Percentiles rank a stretch among this genome's conserved stretches.
These are phyloP conservation scores for Merops nubicus DNA, from an alignment of 2,113 vertebrate genomes.

Conservation along the genomic window DNA sequence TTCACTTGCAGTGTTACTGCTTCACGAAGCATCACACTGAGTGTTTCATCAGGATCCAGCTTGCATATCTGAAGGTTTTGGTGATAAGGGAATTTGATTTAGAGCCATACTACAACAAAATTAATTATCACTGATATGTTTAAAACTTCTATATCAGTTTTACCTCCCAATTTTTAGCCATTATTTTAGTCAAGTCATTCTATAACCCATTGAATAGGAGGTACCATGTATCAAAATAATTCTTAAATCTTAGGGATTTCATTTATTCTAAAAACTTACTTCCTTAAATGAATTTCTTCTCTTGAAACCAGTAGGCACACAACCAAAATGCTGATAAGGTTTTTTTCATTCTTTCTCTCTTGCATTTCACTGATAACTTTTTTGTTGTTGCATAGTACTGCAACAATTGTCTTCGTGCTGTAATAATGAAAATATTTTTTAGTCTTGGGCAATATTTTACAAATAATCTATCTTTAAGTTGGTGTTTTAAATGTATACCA, in stretches of 20 bases:
- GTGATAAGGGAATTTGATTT: background rate
- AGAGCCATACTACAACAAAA: background rate
- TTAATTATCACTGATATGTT: background rate
- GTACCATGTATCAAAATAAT: background rate
- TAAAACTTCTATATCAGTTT: background rate
- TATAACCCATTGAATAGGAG: background rate
- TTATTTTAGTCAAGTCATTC: too few relatives aligned
- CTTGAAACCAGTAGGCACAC: background rate
- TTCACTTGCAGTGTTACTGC: background rate
- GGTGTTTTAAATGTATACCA: background rate
- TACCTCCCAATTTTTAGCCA: background rate
- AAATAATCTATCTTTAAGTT: background rate
- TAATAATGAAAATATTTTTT: background rate
- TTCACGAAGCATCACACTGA: background rate
- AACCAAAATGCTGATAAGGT: background rate
- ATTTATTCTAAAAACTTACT: background rate
- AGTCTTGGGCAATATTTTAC: slow-evolving; percentile 29
- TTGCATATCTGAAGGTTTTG: background rate
- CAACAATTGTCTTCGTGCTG: background rate
- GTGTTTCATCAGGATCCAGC: background rate
- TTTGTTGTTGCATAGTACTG: background rate
- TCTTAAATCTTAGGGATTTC: background rate
- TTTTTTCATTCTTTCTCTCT: background rate
- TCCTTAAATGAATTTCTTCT: background rate
- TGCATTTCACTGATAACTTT: background rate